A percentile compares a stretch with the other conserved stretches of the same genome.
These are phyloP conservation scores for Sebastes minor DNA, from an alignment of 2,797 vertebrate genomes.

Conservation along the genomic window DNA sequence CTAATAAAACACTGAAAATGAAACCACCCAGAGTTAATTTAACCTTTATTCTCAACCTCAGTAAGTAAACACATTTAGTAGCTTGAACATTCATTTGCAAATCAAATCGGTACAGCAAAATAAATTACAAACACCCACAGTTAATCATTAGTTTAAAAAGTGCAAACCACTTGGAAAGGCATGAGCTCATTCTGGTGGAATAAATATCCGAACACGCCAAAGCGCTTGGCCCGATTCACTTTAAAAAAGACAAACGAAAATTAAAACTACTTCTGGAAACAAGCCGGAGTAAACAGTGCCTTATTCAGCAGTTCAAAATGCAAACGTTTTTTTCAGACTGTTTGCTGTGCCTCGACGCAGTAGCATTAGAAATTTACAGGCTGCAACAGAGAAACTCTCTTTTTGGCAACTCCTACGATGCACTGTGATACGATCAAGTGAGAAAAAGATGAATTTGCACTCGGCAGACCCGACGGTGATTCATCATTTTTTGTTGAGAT, in stretches of 20 bases:
- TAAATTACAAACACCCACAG: constrained; percentile 53
- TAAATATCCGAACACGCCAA: constrained; percentile 38
- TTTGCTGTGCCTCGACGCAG: constrained; percentile 4
- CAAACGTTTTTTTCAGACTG: not conserved
- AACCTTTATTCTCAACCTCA: constrained; percentile 64
- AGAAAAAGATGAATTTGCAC: constrained; percentile 26
- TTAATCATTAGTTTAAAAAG: constrained; percentile 61
- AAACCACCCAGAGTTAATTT: not conserved
- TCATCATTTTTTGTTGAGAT: constrained; percentile 21
- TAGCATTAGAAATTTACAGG: constrained; percentile 15
- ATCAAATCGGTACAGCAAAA: constrained; percentile 47
- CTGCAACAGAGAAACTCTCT: not conserved
- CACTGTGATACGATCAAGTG: constrained; percentile 25
- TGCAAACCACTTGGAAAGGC: constrained; percentile 54
- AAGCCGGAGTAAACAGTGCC: not conserved
- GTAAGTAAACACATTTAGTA: constrained; percentile 58
- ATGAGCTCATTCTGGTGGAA: constrained; percentile 44
- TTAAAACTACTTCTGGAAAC: not conserved
- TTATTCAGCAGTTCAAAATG: constrained; percentile 6
- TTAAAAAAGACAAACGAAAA: constrained; percentile 10
- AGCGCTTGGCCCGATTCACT: not conserved
- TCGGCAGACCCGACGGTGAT: constrained; percentile 18
- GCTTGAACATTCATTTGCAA: constrained; percentile 56
- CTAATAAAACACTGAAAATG: constrained; percentile 1
- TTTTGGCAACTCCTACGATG: constrained; percentile 53